Conservation (phyloP, 2,888 invertebrate species). For the Lordiphosa andalusiaca region DNA sequence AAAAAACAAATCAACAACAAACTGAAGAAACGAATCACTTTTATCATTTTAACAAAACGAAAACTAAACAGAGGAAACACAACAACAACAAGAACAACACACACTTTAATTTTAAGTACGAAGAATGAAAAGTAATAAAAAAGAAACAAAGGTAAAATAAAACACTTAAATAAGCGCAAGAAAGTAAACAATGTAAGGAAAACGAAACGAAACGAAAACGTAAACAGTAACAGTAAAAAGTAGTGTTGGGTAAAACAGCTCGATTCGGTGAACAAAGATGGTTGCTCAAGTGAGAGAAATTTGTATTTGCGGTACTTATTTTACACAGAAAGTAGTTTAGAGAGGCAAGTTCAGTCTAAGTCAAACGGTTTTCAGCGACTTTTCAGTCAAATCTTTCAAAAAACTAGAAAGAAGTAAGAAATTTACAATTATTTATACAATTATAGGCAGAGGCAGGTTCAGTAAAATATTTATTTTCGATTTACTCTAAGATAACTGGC, state of each 20-base stretch:
- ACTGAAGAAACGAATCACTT: slow-evolving; percentile 52
- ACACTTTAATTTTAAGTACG: slow-evolving; percentile 70
- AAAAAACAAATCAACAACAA: slow-evolving; percentile 27
- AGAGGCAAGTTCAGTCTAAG: too few species aligned
- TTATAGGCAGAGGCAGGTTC: too few species aligned
- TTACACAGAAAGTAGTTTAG: too few species aligned
- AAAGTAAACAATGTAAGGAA: slow-evolving; percentile 35
- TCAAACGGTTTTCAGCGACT: too few species aligned
- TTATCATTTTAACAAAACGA: slow-evolving; percentile 46
- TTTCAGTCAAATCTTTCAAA: too few species aligned
- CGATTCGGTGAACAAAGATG: too few species aligned
- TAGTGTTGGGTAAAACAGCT: not conserved
- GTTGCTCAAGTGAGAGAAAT: too few species aligned
- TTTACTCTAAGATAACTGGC: too few species aligned
- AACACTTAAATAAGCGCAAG: slow-evolving; percentile 49
- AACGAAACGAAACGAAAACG: slow-evolving; percentile 46
- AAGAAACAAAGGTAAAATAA: slow-evolving; percentile 35
- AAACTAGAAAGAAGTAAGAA: too few species aligned
- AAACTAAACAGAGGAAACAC: slow-evolving; percentile 22
- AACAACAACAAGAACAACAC: slow-evolving; percentile 40
- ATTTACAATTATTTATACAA: too few species aligned
- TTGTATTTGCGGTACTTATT: too few species aligned
- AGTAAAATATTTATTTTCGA: too few species aligned
- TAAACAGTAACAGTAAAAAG: slow-evolving; percentile 37
- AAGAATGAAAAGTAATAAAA: slow-evolving; percentile 51